Evolutionary conservation across 2,888 invertebrate species (phyloP), one percentile per base, ranked within the genome.

Genomic region (Xylota sylvarum): DNA sequence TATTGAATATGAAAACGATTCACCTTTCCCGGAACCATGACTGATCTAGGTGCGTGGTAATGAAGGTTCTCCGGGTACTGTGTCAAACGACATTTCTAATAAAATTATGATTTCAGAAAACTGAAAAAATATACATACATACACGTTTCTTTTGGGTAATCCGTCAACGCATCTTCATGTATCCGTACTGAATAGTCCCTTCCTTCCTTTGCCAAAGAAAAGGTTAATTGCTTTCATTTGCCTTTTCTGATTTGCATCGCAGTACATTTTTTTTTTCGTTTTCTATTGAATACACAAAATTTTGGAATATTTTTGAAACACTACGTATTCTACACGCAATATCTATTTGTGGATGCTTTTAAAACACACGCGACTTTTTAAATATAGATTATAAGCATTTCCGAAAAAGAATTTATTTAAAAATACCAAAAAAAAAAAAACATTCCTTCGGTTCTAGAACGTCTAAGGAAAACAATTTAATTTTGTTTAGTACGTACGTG

Each of bases 341-440:
- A 32, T 55, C 30, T 70, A 70, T 43, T 70, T 70, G 43, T 10
- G 43, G 19, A 70, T 19, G 12, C 6, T 35, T 19, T 56, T 43
- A 43, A 70, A 70, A 56, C 30, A 70, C 69, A 70, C 69, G 69
- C 69, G 69, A 70, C 69, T 43, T 43, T 12, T 56, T 70, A 70
- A 70, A 56, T 17, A 56, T 70, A 70, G 40, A 69, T 10, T 55
- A 35, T 9, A 27, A 69, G 7, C 43, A 19, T 17, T 56, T 70
- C 55, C 56, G 56, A 40, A 19, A 60, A 40, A 30, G 27, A 56
- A 56, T 19, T 48, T 1, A 19, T 46, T 46, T 14, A 14, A 9
- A n/a, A n/a, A n/a, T n/a, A n/a, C n/a, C n/a, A n/a, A n/a, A 27
- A 43, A 43, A 27, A 19, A 19, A 1, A 23, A 23, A 35, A 37